Conservation (phyloP, 1,140 invertebrate species). For the Saccostrea glomerata region DNA sequence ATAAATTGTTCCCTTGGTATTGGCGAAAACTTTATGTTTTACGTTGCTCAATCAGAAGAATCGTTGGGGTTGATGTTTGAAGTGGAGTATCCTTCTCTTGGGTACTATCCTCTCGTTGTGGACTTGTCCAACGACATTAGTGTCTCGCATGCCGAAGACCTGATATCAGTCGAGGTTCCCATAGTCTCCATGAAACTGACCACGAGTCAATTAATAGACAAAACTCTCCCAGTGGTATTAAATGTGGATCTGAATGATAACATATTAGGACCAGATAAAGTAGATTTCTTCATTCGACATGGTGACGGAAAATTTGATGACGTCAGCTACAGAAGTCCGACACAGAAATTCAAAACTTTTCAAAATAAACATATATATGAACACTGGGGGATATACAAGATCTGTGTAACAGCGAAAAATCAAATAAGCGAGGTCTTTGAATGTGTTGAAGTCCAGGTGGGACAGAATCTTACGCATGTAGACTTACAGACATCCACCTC, state of each 20-base stretch:
- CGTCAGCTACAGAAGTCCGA: slow-evolving; percentile 55
- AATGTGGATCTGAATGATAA: slow-evolving; percentile 65
- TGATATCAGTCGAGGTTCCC: slow-evolving; percentile 74
- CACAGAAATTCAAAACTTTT: slow-evolving; percentile 56
- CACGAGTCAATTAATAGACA: slow-evolving; percentile 65
- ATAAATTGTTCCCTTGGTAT: slow-evolving; percentile 69
- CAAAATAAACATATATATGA: slow-evolving; percentile 65
- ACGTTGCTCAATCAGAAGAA: slow-evolving; percentile 59
- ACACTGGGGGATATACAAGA: slow-evolving; percentile 74
- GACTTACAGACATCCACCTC: slow-evolving; percentile 67
- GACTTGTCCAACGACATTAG: slow-evolving; percentile 71
- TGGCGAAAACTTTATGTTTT: slow-evolving; percentile 62
- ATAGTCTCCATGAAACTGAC: slow-evolving; percentile 58
- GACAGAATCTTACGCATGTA: slow-evolving; percentile 73
- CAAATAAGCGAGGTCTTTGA: slow-evolving; percentile 67
- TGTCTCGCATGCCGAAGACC: slow-evolving; percentile 41
- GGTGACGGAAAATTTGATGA: slow-evolving; percentile 60
- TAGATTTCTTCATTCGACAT: slow-evolving; percentile 65
- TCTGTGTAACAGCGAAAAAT: slow-evolving; percentile 69
- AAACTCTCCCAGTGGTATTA: slow-evolving; percentile 59
- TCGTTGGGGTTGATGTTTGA: slow-evolving; percentile 52
- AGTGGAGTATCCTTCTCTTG: slow-evolving; percentile 65
- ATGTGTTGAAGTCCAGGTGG: slow-evolving; percentile 70
- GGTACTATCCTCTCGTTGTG: slow-evolving; percentile 67
- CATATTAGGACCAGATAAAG: slow-evolving; percentile 62